Evolutionary conservation across 2,113 vertebrate species (phyloP).

Genomic region (Bubalus kerabau): DNA sequence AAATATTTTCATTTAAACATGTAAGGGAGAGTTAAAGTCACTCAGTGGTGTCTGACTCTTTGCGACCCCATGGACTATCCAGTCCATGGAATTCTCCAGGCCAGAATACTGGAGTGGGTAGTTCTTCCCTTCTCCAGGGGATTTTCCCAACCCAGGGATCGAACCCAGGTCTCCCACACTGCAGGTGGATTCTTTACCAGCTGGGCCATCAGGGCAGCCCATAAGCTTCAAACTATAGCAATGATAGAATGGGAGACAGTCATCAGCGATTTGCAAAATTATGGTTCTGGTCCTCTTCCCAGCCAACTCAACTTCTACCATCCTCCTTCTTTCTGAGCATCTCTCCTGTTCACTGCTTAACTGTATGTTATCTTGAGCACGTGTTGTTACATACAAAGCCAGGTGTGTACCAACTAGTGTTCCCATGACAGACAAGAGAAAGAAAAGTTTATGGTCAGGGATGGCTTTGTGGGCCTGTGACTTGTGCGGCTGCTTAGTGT

Average conservation of each 20-base stretch:
- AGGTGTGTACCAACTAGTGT: not conserved
- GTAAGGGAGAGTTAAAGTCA: not conserved
- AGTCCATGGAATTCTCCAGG: not conserved
- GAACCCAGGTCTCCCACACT: not conserved
- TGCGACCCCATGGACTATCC: not conserved
- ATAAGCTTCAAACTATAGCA: not conserved
- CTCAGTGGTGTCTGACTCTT: not conserved
- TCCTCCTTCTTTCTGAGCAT: not conserved
- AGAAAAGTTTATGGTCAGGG: too few relatives aligned
- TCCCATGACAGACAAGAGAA: not conserved
- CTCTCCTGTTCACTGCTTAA: not conserved
- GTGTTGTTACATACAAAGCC: not conserved
- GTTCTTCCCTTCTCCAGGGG: not conserved
- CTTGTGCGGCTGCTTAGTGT: rapidly evolving
- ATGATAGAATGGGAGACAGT: not conserved
- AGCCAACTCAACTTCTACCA: rapidly evolving
- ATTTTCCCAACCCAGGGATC: not conserved
- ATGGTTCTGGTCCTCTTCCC: not conserved
- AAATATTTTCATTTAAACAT: not conserved
- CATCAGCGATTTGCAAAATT: not conserved
- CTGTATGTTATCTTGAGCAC: not conserved
- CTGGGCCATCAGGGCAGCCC: not conserved
- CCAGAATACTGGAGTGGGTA: not conserved
- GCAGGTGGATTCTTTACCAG: not conserved
- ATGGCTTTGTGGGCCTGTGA: not conserved